Evolutionary conservation across 2,113 vertebrate species (phyloP), one percentile per base, ranked within the genome.

Genomic region (Oenanthe oenanthe): DNA sequence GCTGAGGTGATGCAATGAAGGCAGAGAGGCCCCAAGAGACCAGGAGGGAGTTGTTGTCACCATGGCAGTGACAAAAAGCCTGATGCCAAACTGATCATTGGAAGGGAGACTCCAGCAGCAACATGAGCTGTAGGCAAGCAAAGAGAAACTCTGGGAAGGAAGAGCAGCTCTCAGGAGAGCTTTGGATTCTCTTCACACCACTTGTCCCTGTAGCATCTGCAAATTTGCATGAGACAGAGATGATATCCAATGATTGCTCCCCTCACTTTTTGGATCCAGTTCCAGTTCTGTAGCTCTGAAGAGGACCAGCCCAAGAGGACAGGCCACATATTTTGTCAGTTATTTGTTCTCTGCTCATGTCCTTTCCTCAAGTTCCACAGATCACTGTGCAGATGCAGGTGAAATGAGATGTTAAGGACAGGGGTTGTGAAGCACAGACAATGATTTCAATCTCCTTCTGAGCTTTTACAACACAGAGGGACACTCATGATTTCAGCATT

Each of bases 221-320:
- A 20, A 54, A 58, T 62, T 10, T 75, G 31, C 0, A 0, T 21
- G 18, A 12, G 43, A 67, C 31, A 68, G n/a, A 76, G 19, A 22
- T 18, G 7, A 53, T 9, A 70, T 1, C 12, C 36, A 40, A 6
- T 10, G 16, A 18, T 85, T 0, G 0, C 16, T 43, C 24, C 74
- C 43, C 16, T 36, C 2, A 7, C 36, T 61, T 58, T 70, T 74
- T 53, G 36, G 25, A n/a, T 45, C 9, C 54, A 77, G 18, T 32
- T 65, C 20, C 38, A 48, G 54, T 50, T 34, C 34, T 48, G 21
- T n/a, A 70, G 31, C 58, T 67, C 71, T 65, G 38, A 54, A 48
- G 38, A 89, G 61, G 18, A 47, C 43, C 45, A 80, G 58, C 13
- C 32, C 34, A 67, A 78, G 17, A 77, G 48, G 8, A 57, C 5